phyloP scores from a whole-genome alignment of 1,140 invertebrate species.

The Drosophila parvula region DNA sequence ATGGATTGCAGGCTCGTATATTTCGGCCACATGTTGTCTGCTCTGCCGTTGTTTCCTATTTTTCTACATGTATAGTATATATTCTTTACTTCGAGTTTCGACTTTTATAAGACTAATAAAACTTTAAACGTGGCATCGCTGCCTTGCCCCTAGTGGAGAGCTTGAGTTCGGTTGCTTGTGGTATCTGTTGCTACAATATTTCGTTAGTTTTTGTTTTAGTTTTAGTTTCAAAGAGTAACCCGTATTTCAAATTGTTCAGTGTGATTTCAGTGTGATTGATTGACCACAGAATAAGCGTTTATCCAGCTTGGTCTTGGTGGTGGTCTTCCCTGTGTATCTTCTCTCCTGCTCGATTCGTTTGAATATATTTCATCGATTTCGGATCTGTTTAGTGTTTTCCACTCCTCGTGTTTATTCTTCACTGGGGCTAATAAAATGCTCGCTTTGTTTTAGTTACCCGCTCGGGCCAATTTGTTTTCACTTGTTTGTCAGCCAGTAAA shows the following conservation, averaged over 20 bases:
- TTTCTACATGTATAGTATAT: slow-evolving; percentile 26
- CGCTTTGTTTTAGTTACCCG: slow-evolving; percentile 41
- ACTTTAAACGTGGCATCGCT: slow-evolving; percentile 40
- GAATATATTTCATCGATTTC: slow-evolving; percentile 28
- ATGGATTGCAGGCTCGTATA: slow-evolving; percentile 52
- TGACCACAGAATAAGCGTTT: slow-evolving; percentile 30
- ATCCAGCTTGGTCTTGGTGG: slow-evolving; percentile 18
- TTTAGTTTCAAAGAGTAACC: slow-evolving; percentile 67
- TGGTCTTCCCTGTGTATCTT: slow-evolving; percentile 10
- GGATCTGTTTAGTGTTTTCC: slow-evolving; percentile 38
- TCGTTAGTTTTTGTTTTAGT: slow-evolving; percentile 23
- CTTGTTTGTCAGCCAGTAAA: slow-evolving; percentile 29
- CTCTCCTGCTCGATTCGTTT: slow-evolving; percentile 10
- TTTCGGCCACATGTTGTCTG: slow-evolving; percentile 24
- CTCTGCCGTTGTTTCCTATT: slow-evolving; percentile 34
- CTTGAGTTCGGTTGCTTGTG: slow-evolving; percentile 30
- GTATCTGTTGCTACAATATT: slow-evolving; percentile 46
- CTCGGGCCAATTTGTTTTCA: slow-evolving; percentile 28
- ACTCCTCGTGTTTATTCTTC: slow-evolving; percentile 39
- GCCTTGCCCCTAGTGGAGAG: slow-evolving; percentile 10
- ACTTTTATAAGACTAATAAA: slow-evolving; percentile 57
- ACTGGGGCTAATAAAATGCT: slow-evolving; percentile 48
- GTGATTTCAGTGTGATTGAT: slow-evolving; percentile 51
- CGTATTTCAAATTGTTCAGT: slow-evolving; percentile 72
- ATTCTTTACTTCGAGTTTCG: slow-evolving; percentile 38